Evolutionary conservation across 2,888 invertebrate species (phyloP), one percentile per base, ranked within the genome.

Genomic region (Chrysolina oricalcia): DNA sequence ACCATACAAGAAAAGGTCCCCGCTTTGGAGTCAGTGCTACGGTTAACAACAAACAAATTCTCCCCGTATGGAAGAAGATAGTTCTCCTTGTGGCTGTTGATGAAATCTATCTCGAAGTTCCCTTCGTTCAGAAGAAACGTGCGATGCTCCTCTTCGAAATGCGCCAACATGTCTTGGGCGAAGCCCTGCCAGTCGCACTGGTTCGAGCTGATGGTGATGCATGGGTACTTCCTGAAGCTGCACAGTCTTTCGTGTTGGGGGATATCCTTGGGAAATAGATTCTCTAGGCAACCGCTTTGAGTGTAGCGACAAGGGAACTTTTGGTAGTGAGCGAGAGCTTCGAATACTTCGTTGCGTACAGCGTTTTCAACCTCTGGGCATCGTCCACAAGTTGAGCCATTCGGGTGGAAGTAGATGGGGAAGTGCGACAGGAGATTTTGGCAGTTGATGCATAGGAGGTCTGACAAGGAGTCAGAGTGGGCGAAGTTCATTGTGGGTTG

Each of bases 81-180:
- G 77, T 84, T 83, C 71, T 84, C 85, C 27, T 83, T 83, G 68
- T 86, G 85, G 21, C 78, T 82, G 70, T 84, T 83, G 10, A 86
- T 62, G 59, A 87, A 83, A 82, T 87, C 84, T 11, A 88, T 62
- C 79, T 87, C 87, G 74, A 87, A 85, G 46, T 78, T 78, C 1
- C 80, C 75, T 53, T 84, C 80, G 48, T 79, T 81, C 63, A 87
- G 70, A n/a, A 86, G 76, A 59, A 83, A 81, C 8, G 78, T 73
- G 2, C 82, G 80, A 79, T 88, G 88, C 41, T 78, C 74, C 0
- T 80, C 74, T 76, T 85, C 82, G 74, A 83, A 86, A 81, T 88
- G 88, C 9, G 83, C 80, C 56, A 82, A 74, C 1, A 87, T 66
- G 41, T 85, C 84, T 23, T 70, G 73, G 5, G 77, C 40, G 41